Evolutionary conservation across 92 coral and sea anemone genomes (phyloP), one percentile per base, ranked within the genome.

Genomic region (Metridium senile): DNA sequence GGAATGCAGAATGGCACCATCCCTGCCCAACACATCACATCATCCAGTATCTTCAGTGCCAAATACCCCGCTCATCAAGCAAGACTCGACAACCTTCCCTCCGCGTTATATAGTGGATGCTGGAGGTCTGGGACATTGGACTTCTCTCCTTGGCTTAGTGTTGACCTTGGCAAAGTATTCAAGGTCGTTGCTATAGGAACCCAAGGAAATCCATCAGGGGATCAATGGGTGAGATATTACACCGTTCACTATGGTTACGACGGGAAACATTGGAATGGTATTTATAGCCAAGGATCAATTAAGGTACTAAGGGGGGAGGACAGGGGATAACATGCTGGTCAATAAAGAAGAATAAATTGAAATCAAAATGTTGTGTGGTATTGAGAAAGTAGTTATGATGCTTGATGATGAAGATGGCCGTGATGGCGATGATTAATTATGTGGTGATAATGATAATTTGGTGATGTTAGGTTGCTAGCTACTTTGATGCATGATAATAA

Each of bases 1-100:
- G 90, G 90, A 29, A 86, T 86, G 86, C 69, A 81, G 59, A 86
- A 43, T 34, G 74, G 66, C 1, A 56, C 26, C 34, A 86, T 86
- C 58, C 86, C 87, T 11, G 80, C 82, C 52, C 32, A 70, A 9
- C 58, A 85, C 54, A 81, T 86, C 68, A 47, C 81, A 30, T 85
- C 87, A 23, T 81, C 90, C 0, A 59, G 83, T 1, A 67, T 58
- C 28, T 57, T 34, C 23, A 68, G 58, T 27, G 21, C 65, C 23
- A 71, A 33, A 25, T 71, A 32, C 26, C 62, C 82, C 26, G 85
- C 86, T 29, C 69, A 76, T 11, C 81, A 75, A 26, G 89, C 77
- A 23, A 69, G 89, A 54, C 74, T 77, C 58, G 66, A 68, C 56
- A 77, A 66, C 75, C 30, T 17, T 2, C 75, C 74, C 32, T 77